Base-by-base conservation (phyloP, 2,113 vertebrate species). In the Taurulus bubalis region DNA sequence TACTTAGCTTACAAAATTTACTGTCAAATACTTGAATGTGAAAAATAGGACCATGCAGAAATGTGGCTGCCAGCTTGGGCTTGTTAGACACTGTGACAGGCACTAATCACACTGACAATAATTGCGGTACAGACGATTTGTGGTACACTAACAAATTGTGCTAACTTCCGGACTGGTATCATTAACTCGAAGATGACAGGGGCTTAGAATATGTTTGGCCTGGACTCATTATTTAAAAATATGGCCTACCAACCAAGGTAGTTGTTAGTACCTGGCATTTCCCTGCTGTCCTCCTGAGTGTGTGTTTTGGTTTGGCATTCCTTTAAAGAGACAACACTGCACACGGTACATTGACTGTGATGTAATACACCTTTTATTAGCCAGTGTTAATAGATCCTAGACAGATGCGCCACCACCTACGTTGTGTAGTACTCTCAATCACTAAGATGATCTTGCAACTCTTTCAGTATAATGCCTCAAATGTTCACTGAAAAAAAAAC, bases 151-250 rank as follows among this genome's bases (percentile, higher is more conserved):
- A 53, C 53, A 83, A 1, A 34, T 72, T 34, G 30, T 18, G 8
- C 45, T 42, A 32, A n/a, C 10, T 73, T 42, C 38, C 40, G 2
- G 3, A 26, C 2, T 36, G 22, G 24, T 62, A 12, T 81, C 63
- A 58, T 62, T 38, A 47, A 38, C 34, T 62, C 55, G 63, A 16
- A 66, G 63, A 73, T 71, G 69, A 67, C 40, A 24, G 22, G 3
- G 38, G 18, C 8, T 20, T 49, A 24, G 26, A 75, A 20, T 58
- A 60, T 60, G 1, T 20, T 66, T 14, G 34, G 26, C 22, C 28
- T 4, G 0, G 38, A n/a, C 32, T 36, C 1, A 22, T 5, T 40
- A 42, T 15, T 16, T 34, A 10, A 34, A 76, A 67, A 36, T n/a
- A 6, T 65, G n/a, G 8, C 20, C 18, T 11, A 18, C 6, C 68